Base-by-base conservation (phyloP, 92 coral and sea anemone genomes). In the Zoanthus sansibaricus region DNA sequence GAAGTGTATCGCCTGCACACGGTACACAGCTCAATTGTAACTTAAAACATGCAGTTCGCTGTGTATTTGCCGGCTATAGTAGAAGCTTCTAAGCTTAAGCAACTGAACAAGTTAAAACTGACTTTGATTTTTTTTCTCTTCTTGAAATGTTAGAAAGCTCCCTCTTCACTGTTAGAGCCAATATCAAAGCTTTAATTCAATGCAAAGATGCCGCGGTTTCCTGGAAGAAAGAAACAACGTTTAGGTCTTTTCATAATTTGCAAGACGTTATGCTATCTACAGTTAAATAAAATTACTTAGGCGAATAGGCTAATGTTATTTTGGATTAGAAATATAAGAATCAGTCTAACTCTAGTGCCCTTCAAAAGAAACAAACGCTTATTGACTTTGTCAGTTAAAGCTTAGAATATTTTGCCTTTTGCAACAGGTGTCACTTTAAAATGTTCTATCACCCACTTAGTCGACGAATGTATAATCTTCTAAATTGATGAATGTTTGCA, bases 121-220 rank as follows among this genome's bases (percentile, higher is more conserved):
- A 6, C 17, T 17, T 79, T 44, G n/a, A 15, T 12, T 0, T 42
- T 66, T 46, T 9, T 80, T 80, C 15, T 31, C 68, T 61, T 79
- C 33, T 20, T 25, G 17, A 7, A 3, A 44, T 64, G 46, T 44
- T 42, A 42, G 33, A 77, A 76, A 56, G 45, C 73, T 11, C 33
- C 7, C n/a, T 46, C 59, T 45, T 20, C 49, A 7, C 67, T 64
- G 47, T 18, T 46, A 48, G 48, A 56, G 75, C 85, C 85, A 64
- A 80, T 80, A 80, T 80, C 62, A 9, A 46, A n/a, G 21, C 75
- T 18, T 64, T 80, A 64, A 70, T 80, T 62, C 58, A 25, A 25
- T 37, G 2, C 46, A 55, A 14, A 64, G 66, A 80, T 80, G 9
- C 85, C 85, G 31, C 37, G 0, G 75, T 80, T 67, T 64, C 75